Evolutionary conservation across 2,888 invertebrate species (phyloP).

Genomic region (Nemoura dubitans): DNA sequence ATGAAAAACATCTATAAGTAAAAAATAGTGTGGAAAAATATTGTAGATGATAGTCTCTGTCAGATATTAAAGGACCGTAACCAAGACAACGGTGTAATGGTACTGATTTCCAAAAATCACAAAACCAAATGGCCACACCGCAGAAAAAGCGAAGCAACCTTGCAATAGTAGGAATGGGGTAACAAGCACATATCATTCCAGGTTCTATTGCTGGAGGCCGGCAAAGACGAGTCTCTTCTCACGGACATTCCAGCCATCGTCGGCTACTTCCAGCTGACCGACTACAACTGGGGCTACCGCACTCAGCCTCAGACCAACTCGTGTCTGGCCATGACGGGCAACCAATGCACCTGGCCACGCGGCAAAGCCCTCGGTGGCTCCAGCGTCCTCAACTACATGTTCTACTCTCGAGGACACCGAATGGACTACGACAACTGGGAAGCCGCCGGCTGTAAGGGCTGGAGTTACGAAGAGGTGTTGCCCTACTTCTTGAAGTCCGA

Average conservation of each 20-base stretch:
- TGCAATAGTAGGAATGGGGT: too few species aligned
- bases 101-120: too few species aligned
- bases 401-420: slow-evolving; percentile 71
- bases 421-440: slow-evolving; percentile 74
- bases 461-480: slow-evolving; percentile 66
- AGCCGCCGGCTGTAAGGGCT: slow-evolving; percentile 67
- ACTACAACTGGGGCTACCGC: slow-evolving; percentile 62
- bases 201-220: slow-evolving; percentile 65
- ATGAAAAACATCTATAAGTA: too few species aligned
- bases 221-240: slow-evolving; percentile 61
- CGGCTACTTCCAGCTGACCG: slow-evolving; percentile 54
- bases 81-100: too few species aligned
- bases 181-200: too few species aligned
- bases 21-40: too few species aligned
- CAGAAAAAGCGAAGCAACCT: too few species aligned
- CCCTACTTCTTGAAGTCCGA: slow-evolving; percentile 61
- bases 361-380: slow-evolving; percentile 74
- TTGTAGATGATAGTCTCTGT: too few species aligned
- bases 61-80: too few species aligned
- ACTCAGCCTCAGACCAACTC: slow-evolving; percentile 61
- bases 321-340: slow-evolving; percentile 57
- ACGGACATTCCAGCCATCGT: slow-evolving; percentile 61
- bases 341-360: slow-evolving; percentile 64
- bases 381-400: slow-evolving; percentile 71
- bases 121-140: too few species aligned